phyloP scores from a whole-genome alignment of 2,797 vertebrate genomes.

The Sebastes minor region DNA sequence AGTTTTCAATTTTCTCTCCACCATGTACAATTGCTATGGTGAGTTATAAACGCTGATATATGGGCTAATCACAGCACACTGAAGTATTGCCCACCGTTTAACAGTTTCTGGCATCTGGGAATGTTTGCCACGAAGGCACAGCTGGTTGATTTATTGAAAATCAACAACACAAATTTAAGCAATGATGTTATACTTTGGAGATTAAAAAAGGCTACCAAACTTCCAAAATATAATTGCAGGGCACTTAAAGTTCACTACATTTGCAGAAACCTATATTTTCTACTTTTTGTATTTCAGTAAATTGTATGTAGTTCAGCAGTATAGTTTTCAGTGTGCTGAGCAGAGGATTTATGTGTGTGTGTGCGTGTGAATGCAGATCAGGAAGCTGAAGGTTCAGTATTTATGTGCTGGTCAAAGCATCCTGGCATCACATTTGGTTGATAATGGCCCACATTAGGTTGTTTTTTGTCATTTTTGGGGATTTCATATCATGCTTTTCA shows the following conservation, averaged over 20 bases:
- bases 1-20: slow-evolving; percentile 37
- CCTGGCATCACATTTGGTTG: slow-evolving; percentile 23
- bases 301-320: neutral
- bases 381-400: neutral
- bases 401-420: slow-evolving; percentile 26
- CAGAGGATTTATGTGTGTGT: neutral
- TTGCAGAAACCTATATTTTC: neutral
- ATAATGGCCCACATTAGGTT: slow-evolving; percentile 20
- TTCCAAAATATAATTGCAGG: neutral
- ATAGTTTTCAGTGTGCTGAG: neutral
- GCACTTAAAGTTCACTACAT: neutral
- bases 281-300: neutral
- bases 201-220: neutral
- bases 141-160: slow-evolving; percentile 63
- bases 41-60: slow-evolving; percentile 56
- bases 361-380: neutral
- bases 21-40: slow-evolving; percentile 17
- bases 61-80: slow-evolving; percentile 47
- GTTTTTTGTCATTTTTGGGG: slow-evolving; percentile 1
- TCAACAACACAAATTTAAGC: slow-evolving; percentile 51
- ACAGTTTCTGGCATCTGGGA: slow-evolving; percentile 48
- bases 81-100: slow-evolving; percentile 41
- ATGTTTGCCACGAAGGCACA: slow-evolving; percentile 35
- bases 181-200: slow-evolving; percentile 7
- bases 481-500: slow-evolving; percentile 24